phyloP scores from a whole-genome alignment of 2,797 vertebrate genomes.

The Brotula barbata region DNA sequence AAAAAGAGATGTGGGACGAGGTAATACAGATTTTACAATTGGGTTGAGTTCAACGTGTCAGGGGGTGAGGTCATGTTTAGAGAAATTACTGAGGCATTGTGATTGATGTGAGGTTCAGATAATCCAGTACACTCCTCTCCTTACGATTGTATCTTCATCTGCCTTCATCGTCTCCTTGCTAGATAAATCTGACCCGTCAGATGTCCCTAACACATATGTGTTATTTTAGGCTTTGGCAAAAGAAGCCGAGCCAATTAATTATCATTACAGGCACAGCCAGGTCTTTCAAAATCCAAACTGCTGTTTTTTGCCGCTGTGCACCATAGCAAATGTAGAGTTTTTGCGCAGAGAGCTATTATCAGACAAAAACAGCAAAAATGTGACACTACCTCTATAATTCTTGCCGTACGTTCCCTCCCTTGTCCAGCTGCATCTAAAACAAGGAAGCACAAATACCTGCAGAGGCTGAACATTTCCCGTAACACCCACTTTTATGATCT shows the following conservation, averaged over 20 bases:
- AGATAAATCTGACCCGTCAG: slow-evolving; percentile 40
- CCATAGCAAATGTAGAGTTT: background rate
- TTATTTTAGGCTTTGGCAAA: slow-evolving; percentile 3
- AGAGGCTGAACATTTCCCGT: no score
- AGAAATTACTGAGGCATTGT: slow-evolving; percentile 17
- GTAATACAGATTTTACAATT: background rate
- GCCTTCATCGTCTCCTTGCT: slow-evolving; percentile 15
- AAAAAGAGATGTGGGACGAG: background rate
- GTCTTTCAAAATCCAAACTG: no score
- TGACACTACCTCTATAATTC: no score
- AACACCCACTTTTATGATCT: no score
- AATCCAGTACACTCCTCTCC: slow-evolving; percentile 4
- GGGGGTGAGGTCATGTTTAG: background rate
- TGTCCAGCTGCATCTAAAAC: no score
- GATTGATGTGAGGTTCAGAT: slow-evolving; percentile 44
- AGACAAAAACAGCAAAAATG: no score
- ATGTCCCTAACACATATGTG: slow-evolving; percentile 29
- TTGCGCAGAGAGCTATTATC: no score
- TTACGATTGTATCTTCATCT: slow-evolving; percentile 32
- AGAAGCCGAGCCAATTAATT: slow-evolving; percentile 1
- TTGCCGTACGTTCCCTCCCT: no score
- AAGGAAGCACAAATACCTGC: no score
- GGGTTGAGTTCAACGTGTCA: background rate
- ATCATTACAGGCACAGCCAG: background rate
- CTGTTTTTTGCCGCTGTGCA: no score